Evolutionary conservation across 2,797 vertebrate species (phyloP), one percentile per base, ranked within the genome.

Genomic region (Epinephelus awoara): DNA sequence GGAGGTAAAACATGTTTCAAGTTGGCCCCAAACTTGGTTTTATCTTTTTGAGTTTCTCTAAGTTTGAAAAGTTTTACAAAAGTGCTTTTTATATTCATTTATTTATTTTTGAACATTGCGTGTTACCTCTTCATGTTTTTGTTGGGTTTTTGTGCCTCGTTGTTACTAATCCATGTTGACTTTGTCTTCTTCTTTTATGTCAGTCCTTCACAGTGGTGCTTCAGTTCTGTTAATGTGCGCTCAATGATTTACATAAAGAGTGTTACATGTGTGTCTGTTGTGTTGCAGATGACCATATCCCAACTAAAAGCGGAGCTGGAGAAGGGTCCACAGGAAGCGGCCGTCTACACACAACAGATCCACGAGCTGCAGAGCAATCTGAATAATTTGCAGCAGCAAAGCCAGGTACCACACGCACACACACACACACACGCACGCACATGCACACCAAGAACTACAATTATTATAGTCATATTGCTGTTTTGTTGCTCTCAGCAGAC

Each of bases 311-410:
- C 94, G 54, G 98, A 99, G 90, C 96, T 99, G 92, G 96, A 97
- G 79, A 99, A 99, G 90, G 97, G 97, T 44, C 98, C 98, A 19
- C 97, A 99, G 89, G 98, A 99, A 84, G 96, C 96, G 80, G 97
- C 98, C 10, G 96, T 98, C 18, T 99, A 98, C 89, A 96, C 97
- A 1, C 96, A 98, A 81, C 97, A 99, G 91, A 94, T 98, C 86
- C 96, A 98, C 54, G 95, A 97, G 87, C 95, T 98, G 70, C 96
- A 96, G 93, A 94, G 92, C 85, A 96, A 93, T 76, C 66, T 98
- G 85, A 96, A 97, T 89, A 96, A 96, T 81, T 87, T 98, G 82
- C 96, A 96, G 90, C 96, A 98, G 84, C 96, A 97, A 87, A 96
- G 94, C 88, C 96, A 98, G 97, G 98, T 99, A 93, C 61, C 34